Evolutionary conservation across 2,888 invertebrate genomes (phyloP).

Genomic region (Itoplectis maculator): DNA sequence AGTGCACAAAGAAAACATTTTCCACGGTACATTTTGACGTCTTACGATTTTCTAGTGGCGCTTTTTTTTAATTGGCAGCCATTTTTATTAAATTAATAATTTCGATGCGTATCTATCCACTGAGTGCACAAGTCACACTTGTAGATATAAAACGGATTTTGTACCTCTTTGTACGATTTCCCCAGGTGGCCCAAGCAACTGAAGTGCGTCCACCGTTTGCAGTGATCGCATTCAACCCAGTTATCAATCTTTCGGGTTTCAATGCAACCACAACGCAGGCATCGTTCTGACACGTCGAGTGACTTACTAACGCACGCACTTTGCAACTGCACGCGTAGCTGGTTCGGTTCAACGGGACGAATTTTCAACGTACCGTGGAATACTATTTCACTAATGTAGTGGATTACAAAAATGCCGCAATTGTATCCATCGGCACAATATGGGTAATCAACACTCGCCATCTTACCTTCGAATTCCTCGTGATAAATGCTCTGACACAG

Average conservation of each 20-base stretch:
- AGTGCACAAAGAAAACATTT: no score
- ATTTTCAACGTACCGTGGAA: constrained; percentile 15
- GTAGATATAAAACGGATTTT: not conserved
- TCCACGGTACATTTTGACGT: no score
- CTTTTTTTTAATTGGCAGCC: no score
- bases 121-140: no score
- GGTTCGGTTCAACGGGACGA: not conserved
- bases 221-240: constrained; percentile 6
- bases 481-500: constrained; percentile 2
- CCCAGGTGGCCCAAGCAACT: not conserved
- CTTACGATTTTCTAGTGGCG: no score
- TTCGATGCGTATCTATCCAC: no score
- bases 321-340: constrained; percentile 5
- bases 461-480: not conserved
- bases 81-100: no score
- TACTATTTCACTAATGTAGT: constrained; percentile 22
- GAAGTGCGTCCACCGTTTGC: not conserved
- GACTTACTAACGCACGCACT: constrained; percentile 10
- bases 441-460: not conserved
- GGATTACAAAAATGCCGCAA: constrained; percentile 17
- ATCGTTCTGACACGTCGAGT: not conserved
- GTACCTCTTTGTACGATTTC: not conserved
- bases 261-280: not conserved
- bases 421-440: constrained; percentile 19
- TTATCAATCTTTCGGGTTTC: not conserved